Evolutionary conservation across 1,140 invertebrate species (phyloP), one percentile per base, ranked within the genome.

Genomic region (Palaemon carinicauda): DNA sequence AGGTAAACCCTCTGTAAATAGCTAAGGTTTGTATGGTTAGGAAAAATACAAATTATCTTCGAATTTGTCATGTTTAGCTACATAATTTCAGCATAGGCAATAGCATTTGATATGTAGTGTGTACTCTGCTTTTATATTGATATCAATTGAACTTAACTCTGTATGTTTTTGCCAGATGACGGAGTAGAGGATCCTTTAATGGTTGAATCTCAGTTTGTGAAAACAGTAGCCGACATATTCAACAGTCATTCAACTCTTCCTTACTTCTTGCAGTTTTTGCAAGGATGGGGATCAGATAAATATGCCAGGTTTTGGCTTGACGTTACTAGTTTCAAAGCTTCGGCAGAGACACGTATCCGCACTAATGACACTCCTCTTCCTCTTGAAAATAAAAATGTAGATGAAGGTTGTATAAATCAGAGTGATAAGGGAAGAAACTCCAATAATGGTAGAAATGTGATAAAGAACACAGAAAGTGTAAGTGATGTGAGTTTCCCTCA

Each of bases 231-330:
- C 10, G 84, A 86, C 52, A 86, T 86, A 56, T 78, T 86, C 17
- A 51, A 73, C 60, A 86, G 84, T 29, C 77, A 75, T 52, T 79
- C 84, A 21, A 86, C 84, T 29, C 78, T 86, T n/a, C 84, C 84
- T 12, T 86, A 86, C 78, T 86, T 86, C 69, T 17, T 86, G 9
- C 83, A 86, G 78, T 86, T 86, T 71, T 75, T 86, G 19, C 84
- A 86, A 53, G 84, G 77, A 27, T 74, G 77, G 84, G 65, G 78
- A 9, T 75, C 52, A 9, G 84, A 80, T 14, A 86, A 86, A 29
- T 86, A 86, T 56, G 83, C 83, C 9, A 75, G 84, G 17, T 80
- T 86, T 56, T 86, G 84, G 84, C 41, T 86, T 21, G 84, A 80
- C 33, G 56, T 78, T 19, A 86, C 78, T 50, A 86, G 77, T 65